Conservation (phyloP, 1,140 invertebrate species). For the Helicorthomorpha holstii region DNA sequence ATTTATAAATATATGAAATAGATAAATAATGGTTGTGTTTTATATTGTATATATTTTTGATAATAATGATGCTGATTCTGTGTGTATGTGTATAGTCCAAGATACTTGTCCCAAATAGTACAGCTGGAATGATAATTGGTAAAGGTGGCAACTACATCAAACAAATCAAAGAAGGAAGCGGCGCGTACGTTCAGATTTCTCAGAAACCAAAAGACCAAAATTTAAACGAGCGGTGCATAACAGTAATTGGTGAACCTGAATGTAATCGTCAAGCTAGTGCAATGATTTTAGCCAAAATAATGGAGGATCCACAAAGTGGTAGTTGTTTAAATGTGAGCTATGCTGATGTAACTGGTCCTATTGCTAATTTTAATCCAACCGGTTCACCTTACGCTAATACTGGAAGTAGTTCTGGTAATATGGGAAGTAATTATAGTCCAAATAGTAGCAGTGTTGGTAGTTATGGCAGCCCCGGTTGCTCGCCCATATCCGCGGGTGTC, state of each 20-base stretch:
- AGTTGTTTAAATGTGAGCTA: conserved; percentile 91
- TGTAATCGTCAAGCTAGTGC: conserved; percentile 50
- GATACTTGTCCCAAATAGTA: conserved; percentile 94
- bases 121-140: conserved; percentile 97
- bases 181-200: conserved; percentile 95
- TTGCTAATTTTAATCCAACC: conserved; percentile 91
- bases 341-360: conserved; percentile 81
- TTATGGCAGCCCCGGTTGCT: conserved; percentile 8
- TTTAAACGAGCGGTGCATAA: conserved; percentile 89
- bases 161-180: conserved; percentile 93
- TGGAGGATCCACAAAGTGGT: conserved; percentile 92
- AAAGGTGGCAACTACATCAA: conserved; percentile 96
- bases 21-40: too few species aligned
- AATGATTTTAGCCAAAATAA: conserved; percentile 84
- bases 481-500: not conserved
- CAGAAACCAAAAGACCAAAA: conserved; percentile 95
- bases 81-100: conserved; percentile 76
- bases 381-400: conserved; percentile 77
- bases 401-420: conserved; percentile 15
- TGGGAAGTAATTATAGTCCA: conserved; percentile 11
- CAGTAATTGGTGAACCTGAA: conserved; percentile 61
- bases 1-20: not conserved
- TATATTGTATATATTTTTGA: not conserved
- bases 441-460: conserved; percentile 16
- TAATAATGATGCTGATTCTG: not conserved